These are phyloP conservation scores for Chunga burmeisteri DNA, from an alignment of 2,113 vertebrate species.

Conservation along the genomic window DNA sequence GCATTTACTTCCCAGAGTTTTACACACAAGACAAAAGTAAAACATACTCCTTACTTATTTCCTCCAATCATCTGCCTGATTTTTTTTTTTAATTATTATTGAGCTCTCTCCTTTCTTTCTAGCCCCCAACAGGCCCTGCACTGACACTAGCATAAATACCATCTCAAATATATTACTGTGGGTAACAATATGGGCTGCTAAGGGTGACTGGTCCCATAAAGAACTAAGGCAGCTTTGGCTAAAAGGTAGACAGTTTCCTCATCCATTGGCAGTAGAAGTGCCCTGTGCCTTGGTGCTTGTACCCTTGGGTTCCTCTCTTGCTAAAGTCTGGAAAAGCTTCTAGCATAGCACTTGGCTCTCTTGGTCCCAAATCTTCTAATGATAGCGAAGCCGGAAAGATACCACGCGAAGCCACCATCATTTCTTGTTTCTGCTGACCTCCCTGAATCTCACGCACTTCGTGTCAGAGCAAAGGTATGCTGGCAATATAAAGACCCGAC, in stretches of 20 bases:
- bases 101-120: background rate
- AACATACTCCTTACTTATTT: background rate
- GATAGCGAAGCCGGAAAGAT: background rate
- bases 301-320: background rate
- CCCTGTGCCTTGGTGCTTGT: background rate
- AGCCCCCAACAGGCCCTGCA: background rate
- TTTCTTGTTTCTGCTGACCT: background rate
- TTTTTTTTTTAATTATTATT: background rate
- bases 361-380: background rate
- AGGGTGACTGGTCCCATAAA: background rate
- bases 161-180: background rate
- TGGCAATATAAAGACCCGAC: background rate
- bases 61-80: background rate
- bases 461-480: background rate
- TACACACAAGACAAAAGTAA: background rate
- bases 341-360: background rate
- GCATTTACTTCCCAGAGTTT: conserved; percentile 24
- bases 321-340: background rate
- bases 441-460: background rate
- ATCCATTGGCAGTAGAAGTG: background rate
- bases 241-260: background rate
- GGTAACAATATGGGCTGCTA: background rate
- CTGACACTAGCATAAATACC: background rate
- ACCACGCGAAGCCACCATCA: fast-evolving
- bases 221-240: background rate